Evolutionary conservation across 2,888 invertebrate species (phyloP), one percentile per base, ranked within the genome.

Genomic region (Macaria liturata): DNA sequence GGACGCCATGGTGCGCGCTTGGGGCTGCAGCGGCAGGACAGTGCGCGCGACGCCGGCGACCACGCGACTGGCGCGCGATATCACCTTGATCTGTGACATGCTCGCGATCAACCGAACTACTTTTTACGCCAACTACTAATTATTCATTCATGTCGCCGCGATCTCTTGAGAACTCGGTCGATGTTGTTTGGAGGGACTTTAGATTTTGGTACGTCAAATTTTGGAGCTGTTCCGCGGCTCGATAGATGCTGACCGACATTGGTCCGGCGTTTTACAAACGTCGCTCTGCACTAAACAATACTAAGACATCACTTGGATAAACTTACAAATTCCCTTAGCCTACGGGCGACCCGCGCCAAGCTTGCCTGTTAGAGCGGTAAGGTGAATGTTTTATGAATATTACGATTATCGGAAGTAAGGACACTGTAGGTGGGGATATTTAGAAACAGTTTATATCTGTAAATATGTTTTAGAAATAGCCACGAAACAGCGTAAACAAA

Each of bases 31-130:
- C 48, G 56, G 63, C 53, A 54, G 49, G 31, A 65, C 68, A 55
- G 75, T 70, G 54, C 59, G 64, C 68, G 57, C 74, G 54, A 64
- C 75, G 75, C 79, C 71, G 68, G 77, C 65, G 71, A 81, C 64
- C 68, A 78, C 71, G 61, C 85, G 85, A 84, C 84, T 85, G 75
- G 70, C 72, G 77, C 80, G 76, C 66, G 77, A 79, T 81, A 88
- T 79, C 84, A 86, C 75, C 74, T 77, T 82, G 74, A 80, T 70
- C 67, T 81, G 77, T 70, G 86, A 81, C 89, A 88, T 88, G 68
- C 64, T 78, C 70, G 70, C 71, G 79, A 83, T 84, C 86, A 82
- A 79, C 78, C 68, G 66, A 78, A 80, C 72, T 75, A 81, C 84
- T 85, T 32, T 66, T 63, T 65, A 37, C 69, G 61, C 67, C 69